These are phyloP conservation scores for Gallinago media DNA, from an alignment of 2,113 vertebrate species.

Conservation along the genomic window DNA sequence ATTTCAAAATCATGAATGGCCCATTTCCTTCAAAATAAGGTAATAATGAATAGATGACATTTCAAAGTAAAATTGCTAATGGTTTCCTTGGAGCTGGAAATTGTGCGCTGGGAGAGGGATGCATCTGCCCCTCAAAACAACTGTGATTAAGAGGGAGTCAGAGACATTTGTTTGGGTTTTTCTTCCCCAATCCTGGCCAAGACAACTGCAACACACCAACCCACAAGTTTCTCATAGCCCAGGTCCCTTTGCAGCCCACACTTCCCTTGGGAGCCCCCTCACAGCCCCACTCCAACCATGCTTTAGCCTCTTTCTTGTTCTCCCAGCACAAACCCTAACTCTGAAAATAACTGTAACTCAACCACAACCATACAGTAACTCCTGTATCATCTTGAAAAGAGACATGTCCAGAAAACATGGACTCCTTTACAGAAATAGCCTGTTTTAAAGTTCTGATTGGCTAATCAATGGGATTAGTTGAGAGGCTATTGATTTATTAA, in stretches of 20 bases:
- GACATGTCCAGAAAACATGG: not conserved
- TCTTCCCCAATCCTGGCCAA: not conserved
- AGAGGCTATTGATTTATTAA: not conserved
- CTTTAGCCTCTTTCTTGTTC: not conserved
- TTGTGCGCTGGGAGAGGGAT: not conserved
- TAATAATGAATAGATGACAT: not conserved
- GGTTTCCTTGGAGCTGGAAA: not conserved
- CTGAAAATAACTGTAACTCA: not conserved
- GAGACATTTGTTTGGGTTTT: not conserved
- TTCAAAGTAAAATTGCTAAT: not conserved
- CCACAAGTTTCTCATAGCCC: not conserved
- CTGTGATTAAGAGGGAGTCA: not conserved
- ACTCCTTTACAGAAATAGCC: not conserved
- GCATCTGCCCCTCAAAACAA: not conserved
- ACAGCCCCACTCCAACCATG: not conserved
- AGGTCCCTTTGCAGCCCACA: not conserved
- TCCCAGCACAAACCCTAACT: not conserved
- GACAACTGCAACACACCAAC: not conserved
- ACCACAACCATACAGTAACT: not conserved
- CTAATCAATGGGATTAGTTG: not conserved
- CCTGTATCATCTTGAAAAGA: not conserved
- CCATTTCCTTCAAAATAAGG: not conserved
- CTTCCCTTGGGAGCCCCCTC: not conserved
- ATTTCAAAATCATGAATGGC: constrained; percentile 33
- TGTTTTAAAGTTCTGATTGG: not conserved